These are phyloP conservation scores for Watsonalla cultraria DNA, from an alignment of 2,888 invertebrate species.

Conservation along the genomic window DNA sequence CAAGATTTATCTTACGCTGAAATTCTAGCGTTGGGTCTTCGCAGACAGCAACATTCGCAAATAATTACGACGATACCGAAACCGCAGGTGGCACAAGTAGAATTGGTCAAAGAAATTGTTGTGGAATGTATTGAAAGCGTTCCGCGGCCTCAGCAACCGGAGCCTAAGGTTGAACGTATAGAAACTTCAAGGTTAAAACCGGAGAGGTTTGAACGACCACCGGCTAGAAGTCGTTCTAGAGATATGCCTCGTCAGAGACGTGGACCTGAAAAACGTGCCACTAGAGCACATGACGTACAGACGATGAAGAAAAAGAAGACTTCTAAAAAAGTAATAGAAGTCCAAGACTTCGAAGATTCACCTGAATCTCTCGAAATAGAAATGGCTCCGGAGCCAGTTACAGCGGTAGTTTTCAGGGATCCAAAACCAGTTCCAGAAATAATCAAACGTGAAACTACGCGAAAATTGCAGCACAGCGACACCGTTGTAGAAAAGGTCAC, in stretches of 20 bases:
- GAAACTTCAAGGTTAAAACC: conserved; percentile 27
- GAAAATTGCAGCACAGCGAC: conserved; percentile 51
- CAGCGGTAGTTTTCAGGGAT: conserved; percentile 7
- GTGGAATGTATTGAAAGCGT: conserved; percentile 49
- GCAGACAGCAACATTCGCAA: conserved; percentile 45
- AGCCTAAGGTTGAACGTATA: conserved; percentile 32
- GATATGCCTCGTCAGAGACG: conserved; percentile 63
- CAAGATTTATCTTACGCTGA: conserved; percentile 86
- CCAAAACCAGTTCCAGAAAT: conserved; percentile 9
- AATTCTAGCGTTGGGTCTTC: conserved; percentile 83
- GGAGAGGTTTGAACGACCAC: conserved; percentile 38
- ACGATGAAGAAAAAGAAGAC: conserved; percentile 58
- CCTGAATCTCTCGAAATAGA: conserved; percentile 25
- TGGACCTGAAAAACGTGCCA: conserved; percentile 56
- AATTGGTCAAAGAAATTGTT: conserved; percentile 54
- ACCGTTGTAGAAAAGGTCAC: conserved; percentile 46
- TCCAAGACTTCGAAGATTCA: conserved; percentile 61
- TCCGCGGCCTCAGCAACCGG: conserved; percentile 29
- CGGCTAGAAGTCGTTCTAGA: conserved; percentile 55
- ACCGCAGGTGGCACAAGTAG: conserved; percentile 61
- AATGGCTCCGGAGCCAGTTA: conserved; percentile 10
- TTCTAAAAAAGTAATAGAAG: conserved; percentile 60
- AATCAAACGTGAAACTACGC: conserved; percentile 30
- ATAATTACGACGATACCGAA: conserved; percentile 48
- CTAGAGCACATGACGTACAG: conserved; percentile 55